These are phyloP conservation scores for Sebastes kiyomatsui DNA, from an alignment of 2,797 vertebrate genomes.

Conservation along the genomic window DNA sequence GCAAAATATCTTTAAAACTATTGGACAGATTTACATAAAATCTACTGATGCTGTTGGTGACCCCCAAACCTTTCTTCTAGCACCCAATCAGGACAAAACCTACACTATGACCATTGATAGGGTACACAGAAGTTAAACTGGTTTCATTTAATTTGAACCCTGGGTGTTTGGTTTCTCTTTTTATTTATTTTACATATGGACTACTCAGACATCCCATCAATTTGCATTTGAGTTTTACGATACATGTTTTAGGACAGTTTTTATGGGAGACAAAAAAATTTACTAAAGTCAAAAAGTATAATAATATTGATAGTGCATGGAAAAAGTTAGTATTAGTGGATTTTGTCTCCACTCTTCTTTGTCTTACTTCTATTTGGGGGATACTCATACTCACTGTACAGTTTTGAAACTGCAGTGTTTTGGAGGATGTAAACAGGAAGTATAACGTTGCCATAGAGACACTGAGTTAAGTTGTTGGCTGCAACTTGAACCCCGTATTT, in stretches of 20 bases:
- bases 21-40: background rate
- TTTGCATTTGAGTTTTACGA: background rate
- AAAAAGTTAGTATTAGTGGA: background rate
- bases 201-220: too few species aligned
- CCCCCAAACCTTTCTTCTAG: background rate
- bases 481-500: background rate
- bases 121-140: too few species aligned
- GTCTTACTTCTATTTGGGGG: background rate
- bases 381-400: background rate
- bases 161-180: too few species aligned
- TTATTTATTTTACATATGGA: too few species aligned
- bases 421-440: background rate
- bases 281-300: background rate
- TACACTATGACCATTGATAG: background rate
- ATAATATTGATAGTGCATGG: background rate
- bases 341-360: background rate
- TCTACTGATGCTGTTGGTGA: background rate
- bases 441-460: background rate
- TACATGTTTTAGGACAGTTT: background rate
- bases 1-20: background rate
- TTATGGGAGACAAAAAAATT: background rate
- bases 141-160: too few species aligned
- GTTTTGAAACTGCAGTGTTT: background rate
- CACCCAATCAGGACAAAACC: background rate
- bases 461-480: background rate